Conservation (phyloP, 2,888 invertebrate genomes). For the Sphinx pinastri region DNA sequence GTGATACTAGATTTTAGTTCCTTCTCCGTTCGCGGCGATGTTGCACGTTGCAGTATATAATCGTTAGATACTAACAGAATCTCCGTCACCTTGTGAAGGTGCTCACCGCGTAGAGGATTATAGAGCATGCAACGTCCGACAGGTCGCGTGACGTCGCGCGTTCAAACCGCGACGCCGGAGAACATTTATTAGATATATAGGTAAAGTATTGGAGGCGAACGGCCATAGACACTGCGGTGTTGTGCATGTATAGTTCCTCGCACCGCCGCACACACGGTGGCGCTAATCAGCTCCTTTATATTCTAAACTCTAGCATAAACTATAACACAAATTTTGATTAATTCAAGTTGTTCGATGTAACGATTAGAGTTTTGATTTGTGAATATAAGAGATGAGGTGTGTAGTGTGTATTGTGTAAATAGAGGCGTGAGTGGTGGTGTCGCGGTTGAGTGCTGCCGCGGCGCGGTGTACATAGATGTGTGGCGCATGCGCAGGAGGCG, state of each 20-base stretch:
- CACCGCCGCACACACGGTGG: slow-evolving; percentile 77
- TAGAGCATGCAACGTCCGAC: slow-evolving; percentile 56
- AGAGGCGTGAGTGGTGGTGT: slow-evolving; percentile 70
- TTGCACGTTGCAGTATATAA: slow-evolving; percentile 56
- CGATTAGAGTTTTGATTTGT: slow-evolving; percentile 71
- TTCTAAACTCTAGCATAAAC: slow-evolving; percentile 82
- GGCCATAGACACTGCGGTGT: slow-evolving; percentile 81
- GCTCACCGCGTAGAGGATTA: slow-evolving; percentile 48
- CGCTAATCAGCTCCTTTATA: slow-evolving; percentile 78
- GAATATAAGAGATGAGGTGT: slow-evolving; percentile 62
- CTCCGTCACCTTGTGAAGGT: slow-evolving; percentile 59
- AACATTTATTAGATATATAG: slow-evolving; percentile 77
- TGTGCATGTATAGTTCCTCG: slow-evolving; percentile 84
- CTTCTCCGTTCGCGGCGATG: slow-evolving; percentile 71
- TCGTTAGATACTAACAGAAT: slow-evolving; percentile 58
- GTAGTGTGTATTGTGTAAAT: slow-evolving; percentile 65
- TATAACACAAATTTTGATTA: slow-evolving; percentile 75
- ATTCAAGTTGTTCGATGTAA: slow-evolving; percentile 72
- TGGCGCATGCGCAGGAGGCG: slow-evolving; percentile 34
- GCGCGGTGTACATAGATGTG: slow-evolving; percentile 59
- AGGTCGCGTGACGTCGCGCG: slow-evolving; percentile 61
- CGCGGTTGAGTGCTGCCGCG: slow-evolving; percentile 54
- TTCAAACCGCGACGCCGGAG: slow-evolving; percentile 76
- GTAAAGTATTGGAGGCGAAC: slow-evolving; percentile 78
- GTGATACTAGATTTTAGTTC: slow-evolving; percentile 84